Base-by-base conservation (phyloP, 2,113 vertebrate genomes). In the Solea solea region DNA sequence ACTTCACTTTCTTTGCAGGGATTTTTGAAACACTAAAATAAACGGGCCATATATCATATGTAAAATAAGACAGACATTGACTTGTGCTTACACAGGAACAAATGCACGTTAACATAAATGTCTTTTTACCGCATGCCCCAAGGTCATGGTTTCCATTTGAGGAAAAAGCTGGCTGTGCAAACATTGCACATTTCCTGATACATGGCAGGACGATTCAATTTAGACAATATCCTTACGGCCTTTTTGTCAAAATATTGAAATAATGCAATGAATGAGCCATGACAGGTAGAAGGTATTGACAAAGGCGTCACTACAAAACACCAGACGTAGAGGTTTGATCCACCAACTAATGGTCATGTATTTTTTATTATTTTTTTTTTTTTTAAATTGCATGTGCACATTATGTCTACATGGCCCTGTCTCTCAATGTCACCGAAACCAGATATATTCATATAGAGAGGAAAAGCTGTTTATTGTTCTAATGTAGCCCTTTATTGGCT, bases 251-350 rank as follows among this genome's bases (percentile, higher is more conserved):
- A 68, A 81, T 79, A 75, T 73, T 77, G 65, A 46, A 71, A 84
- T 82, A 82, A 83, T 58, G 56, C 65, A 62, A 77, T 74, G 86
- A 91, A 88, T 86, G 82, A 89, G 79, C 68, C 70, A 63, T 78
- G 77, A 86, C 81, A 61, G 52, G 51, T 70, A 66, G 50, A 48
- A 16, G 27, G 39, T 54, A 45, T 64, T 45, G 73, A 39, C 25
- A 57, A 61, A 53, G 64, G 9, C 39, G 48, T 69, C 16, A n/a
- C 15, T 4, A 28, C 8, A 48, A 72, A 69, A 3, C 9, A 13
- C 15, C 10, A 45, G 14, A 40, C 34, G 14, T 45, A 44, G 45
- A 60, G 21, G 46, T 58, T 15, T 8, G 42, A 42, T 65, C 62
- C 44, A 21, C 40, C 44, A 42, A 50, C 60, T 74, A 57, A 8